A percentile compares a stretch with the other conserved stretches of the same genome.
These are phyloP conservation scores for Pyrochroa serraticornis DNA, from an alignment of 2,888 invertebrate species.

Conservation along the genomic window DNA sequence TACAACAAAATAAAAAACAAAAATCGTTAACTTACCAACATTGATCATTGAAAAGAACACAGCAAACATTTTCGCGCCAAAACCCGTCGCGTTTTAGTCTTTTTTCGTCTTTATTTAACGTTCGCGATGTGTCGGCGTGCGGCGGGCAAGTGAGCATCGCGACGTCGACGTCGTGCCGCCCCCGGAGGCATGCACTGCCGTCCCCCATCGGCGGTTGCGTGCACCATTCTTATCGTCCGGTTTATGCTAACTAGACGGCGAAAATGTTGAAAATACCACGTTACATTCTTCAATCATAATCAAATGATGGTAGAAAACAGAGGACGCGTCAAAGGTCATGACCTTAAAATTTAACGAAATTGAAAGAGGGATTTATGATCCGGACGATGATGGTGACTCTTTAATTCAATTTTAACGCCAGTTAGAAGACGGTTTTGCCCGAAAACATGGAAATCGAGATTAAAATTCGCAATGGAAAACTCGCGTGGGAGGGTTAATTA, in stretches of 20 bases:
- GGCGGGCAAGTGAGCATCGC: constrained; percentile 37
- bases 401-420: constrained; percentile 7
- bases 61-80: constrained; percentile 27
- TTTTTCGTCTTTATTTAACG: background rate
- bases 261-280: constrained; percentile 12
- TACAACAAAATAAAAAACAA: no score
- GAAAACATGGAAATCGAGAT: background rate
- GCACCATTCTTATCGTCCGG: constrained; percentile 22
- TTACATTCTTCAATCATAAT: constrained; percentile 10
- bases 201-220: constrained; percentile 29
- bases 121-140: constrained; percentile 13
- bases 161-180: constrained; percentile 38
- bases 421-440: background rate
- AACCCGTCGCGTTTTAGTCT: constrained; percentile 6
- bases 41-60: constrained; percentile 5
- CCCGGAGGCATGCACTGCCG: constrained; percentile 28
- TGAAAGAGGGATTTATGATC: constrained; percentile 12
- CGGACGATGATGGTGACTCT: constrained; percentile 4
- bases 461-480: no score
- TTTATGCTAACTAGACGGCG: constrained; percentile 22
- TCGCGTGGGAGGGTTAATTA: background rate
- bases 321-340: constrained; percentile 16
- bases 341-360: constrained; percentile 20
- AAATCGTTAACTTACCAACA: constrained; percentile 7
- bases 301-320: background rate